Percentiles rank a stretch among this genome's conserved stretches.
phyloP scores from a whole-genome alignment of 2,888 invertebrate genomes.

The Erebia palarica region DNA sequence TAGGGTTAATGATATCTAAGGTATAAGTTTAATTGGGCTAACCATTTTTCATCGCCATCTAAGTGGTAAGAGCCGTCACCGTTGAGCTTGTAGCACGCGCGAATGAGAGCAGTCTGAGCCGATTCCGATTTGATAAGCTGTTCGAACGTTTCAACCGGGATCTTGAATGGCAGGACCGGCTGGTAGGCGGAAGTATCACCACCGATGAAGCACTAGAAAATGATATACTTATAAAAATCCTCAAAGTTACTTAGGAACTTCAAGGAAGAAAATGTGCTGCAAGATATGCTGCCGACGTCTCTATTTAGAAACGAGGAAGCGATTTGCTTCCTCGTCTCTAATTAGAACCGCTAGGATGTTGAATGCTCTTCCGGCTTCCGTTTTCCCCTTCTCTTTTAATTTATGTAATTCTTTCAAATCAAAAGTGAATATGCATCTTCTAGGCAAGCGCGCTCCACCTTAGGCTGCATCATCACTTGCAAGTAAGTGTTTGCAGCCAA shows the following conservation, averaged over 20 bases:
- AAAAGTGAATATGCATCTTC: too few relatives aligned
- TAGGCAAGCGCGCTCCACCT: too few relatives aligned
- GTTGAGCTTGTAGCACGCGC: conserved; percentile 65
- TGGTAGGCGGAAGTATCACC: conserved; percentile 70
- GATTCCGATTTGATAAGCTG: conserved; percentile 63
- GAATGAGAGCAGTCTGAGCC: conserved; percentile 60
- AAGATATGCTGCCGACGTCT: not conserved
- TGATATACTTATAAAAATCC: not conserved
- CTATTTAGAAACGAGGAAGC: too few relatives aligned
- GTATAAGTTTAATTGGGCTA: conserved; percentile 38
- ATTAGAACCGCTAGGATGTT: too few relatives aligned
- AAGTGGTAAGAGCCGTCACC: conserved; percentile 64
- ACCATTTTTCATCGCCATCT: conserved; percentile 73
- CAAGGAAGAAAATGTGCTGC: not conserved
- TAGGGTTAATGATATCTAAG: too few relatives aligned
- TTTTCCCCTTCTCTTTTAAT: too few relatives aligned
- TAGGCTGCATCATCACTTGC: too few relatives aligned
- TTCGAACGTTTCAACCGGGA: conserved; percentile 60
- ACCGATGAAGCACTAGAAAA: conserved; percentile 67
- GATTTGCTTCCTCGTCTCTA: too few relatives aligned
- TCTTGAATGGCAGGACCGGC: conserved; percentile 68
- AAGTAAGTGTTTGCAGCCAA: too few relatives aligned
- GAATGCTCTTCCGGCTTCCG: too few relatives aligned
- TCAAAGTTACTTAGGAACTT: not conserved
- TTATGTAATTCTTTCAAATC: too few relatives aligned